Percentiles rank a stretch among this genome's conserved stretches.
Conservation (phyloP, 2,113 vertebrate genomes). For the Sterrhoptilus dennistouni region DNA sequence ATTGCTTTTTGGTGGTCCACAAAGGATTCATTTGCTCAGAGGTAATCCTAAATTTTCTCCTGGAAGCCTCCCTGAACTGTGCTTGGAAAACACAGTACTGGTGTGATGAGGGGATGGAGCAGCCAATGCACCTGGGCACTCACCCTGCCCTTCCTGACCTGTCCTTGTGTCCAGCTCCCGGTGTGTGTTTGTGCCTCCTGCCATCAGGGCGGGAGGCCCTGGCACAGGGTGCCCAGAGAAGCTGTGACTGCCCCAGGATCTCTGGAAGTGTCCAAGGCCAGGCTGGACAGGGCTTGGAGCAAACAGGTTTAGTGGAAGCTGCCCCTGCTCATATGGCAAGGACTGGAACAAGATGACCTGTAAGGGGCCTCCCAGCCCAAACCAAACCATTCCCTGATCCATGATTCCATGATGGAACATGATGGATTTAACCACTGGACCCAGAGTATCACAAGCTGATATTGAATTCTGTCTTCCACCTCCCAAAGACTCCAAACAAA, state of each 20-base stretch:
- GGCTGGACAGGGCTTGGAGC: neutral
- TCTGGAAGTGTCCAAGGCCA: neutral
- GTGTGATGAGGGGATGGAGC: neutral
- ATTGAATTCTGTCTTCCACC: neutral
- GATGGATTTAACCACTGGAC: neutral
- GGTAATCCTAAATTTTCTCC: neutral
- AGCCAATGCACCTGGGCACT: neutral
- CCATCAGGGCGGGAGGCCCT: neutral
- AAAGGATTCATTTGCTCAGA: neutral
- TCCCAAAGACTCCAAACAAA: neutral
- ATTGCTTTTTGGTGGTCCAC: neutral
- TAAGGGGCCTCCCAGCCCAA: no score
- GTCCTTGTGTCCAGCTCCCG: neutral
- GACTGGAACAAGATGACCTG: neutral
- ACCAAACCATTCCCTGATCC: neutral
- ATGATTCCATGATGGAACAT: neutral
- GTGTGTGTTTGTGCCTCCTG: neutral
- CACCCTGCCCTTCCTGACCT: neutral
- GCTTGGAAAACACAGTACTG: neutral
- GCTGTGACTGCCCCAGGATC: neutral
- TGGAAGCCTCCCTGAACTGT: neutral
- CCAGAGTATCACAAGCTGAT: neutral
- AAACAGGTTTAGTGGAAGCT: rapidly evolving
- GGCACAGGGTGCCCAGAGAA: neutral
- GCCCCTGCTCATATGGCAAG: neutral